These are phyloP conservation scores for Cassiopea andromeda DNA, from an alignment of 30 jellyfish, hydroid and myxozoan species.

Conservation along the genomic window DNA sequence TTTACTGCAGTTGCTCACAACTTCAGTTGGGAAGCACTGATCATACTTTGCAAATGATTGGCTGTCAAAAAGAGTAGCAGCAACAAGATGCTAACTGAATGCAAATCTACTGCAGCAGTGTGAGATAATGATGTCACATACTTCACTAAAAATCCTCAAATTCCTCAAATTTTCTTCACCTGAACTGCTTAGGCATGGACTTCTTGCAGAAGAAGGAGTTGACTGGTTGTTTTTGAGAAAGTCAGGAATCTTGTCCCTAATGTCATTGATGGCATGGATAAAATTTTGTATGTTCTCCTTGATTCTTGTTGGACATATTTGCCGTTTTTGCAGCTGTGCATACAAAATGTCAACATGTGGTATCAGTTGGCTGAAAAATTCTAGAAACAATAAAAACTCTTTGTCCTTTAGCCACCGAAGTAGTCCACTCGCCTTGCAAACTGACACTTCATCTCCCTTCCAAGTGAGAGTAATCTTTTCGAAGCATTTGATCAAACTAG, in stretches of 20 bases:
- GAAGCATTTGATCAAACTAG: too few relatives aligned
- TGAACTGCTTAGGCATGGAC: too few relatives aligned
- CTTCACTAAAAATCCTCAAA: neutral
- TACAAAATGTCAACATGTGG: slow-evolving; percentile 29
- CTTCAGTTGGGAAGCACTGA: slow-evolving; percentile 11
- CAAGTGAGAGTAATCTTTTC: slow-evolving; percentile 2
- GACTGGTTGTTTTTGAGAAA: neutral
- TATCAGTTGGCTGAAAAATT: slow-evolving; percentile 26
- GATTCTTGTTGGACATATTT: slow-evolving; percentile 34
- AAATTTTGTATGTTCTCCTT: slow-evolving; percentile 18
- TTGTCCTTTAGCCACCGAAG: slow-evolving; percentile 44
- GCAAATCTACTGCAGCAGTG: slow-evolving; percentile 23
- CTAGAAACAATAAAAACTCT: slow-evolving; percentile 22
- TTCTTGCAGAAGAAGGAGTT: too few relatives aligned
- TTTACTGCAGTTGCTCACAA: slow-evolving; percentile 22
- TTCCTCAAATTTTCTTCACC: slow-evolving; percentile 5
- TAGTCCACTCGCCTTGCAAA: slow-evolving; percentile 47
- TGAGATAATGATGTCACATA: neutral
- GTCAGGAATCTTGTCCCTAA: neutral
- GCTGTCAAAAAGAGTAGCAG: slow-evolving; percentile 18
- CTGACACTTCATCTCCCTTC: slow-evolving; percentile 36
- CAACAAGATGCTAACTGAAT: slow-evolving; percentile 11
- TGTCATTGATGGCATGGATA: slow-evolving; percentile 29
- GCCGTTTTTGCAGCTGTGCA: slow-evolving; percentile 63
- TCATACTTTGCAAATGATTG: slow-evolving; percentile 1